Base-by-base conservation (phyloP, 1,140 invertebrate species). In the Arion vulgaris region DNA sequence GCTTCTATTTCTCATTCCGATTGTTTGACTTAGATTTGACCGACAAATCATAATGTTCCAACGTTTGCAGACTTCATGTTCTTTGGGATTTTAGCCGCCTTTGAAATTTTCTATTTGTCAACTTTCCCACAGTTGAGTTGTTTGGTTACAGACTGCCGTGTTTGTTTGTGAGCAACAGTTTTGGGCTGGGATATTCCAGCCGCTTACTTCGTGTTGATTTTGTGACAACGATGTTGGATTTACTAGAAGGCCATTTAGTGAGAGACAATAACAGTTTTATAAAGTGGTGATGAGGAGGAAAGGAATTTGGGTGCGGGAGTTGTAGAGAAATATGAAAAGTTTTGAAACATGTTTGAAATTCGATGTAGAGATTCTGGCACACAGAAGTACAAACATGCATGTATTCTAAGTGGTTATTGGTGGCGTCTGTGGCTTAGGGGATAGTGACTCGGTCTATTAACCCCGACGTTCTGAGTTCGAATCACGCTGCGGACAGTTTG, bases 21-120 rank as follows among this genome's bases (percentile, higher is more conserved):
- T 66, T 66, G 62, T 66, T 66, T 66, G n/a, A 66, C 28, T 66
- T 32, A 32, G 62, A 32, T 66, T 66, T 66, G 62, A 66, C 62
- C 62, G 32, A 66, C 62, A 66, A 66, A 28, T 28, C n/a, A 66
- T 66, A 66, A 66, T 66, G 62, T 66, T 28, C 62, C 5, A 66
- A 66, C 28, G 62, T n/a, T 66, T 66, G 62, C 28, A 66, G n/a
- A 66, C 62, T 66, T 28, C 62, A 66, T 66, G 62, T 7, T 66
- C 62, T 66, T 66, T 32, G 11, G 62, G 62, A 66, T 66, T 66
- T 34, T 28, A 32, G n/a, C 62, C 19, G 62, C 17, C 62, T 66
- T 66, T 28, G 62, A 66, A 28, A 32, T 11, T 28, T 34, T 28
- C 7, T 5, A 0, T 66, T 17, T 66, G 62, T 66, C 62, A 66